A percentile compares a stretch with the other conserved stretches of the same genome.
phyloP scores from a whole-genome alignment of 2,888 invertebrate species.

The Noctuana brunneofusca region DNA sequence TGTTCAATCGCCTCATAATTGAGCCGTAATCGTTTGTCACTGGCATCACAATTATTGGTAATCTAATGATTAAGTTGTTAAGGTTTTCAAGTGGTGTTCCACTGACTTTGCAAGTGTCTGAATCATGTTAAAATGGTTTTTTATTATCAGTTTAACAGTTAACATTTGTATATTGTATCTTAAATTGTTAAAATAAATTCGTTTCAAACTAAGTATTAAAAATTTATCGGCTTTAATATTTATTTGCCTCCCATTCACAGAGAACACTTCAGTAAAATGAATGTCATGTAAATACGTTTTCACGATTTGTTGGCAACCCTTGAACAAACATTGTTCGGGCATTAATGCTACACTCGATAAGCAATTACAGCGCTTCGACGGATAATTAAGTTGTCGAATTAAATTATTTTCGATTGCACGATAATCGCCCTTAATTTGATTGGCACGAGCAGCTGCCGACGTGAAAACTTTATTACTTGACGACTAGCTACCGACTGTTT shows the following conservation, averaged over 20 bases:
- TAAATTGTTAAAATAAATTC: too few relatives aligned
- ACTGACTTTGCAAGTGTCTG: too few relatives aligned
- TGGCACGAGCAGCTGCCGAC: constrained; percentile 73
- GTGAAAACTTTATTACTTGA: constrained; percentile 69
- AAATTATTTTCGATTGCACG: constrained; percentile 43
- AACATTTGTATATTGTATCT: too few relatives aligned
- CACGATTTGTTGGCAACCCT: constrained; percentile 26
- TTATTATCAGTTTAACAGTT: too few relatives aligned
- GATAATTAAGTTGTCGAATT: constrained; percentile 41
- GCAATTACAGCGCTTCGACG: constrained; percentile 54
- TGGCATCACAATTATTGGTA: too few relatives aligned
- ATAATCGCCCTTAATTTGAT: constrained; percentile 78
- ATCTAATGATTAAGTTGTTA: too few relatives aligned
- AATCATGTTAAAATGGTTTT: too few relatives aligned
- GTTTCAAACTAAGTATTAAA: background rate
- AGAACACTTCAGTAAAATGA: background rate
- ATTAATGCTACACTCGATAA: constrained; percentile 39
- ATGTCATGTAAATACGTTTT: constrained; percentile 15
- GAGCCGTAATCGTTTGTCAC: too few relatives aligned
- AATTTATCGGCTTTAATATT: background rate
- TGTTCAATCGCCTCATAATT: too few relatives aligned
- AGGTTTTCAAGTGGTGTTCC: too few relatives aligned
- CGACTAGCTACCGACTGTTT: constrained; percentile 57
- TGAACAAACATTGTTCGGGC: constrained; percentile 36
- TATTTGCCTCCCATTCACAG: background rate